These are phyloP conservation scores for Ahaetulla prasina DNA, from an alignment of 2,113 vertebrate species.

Conservation along the genomic window DNA sequence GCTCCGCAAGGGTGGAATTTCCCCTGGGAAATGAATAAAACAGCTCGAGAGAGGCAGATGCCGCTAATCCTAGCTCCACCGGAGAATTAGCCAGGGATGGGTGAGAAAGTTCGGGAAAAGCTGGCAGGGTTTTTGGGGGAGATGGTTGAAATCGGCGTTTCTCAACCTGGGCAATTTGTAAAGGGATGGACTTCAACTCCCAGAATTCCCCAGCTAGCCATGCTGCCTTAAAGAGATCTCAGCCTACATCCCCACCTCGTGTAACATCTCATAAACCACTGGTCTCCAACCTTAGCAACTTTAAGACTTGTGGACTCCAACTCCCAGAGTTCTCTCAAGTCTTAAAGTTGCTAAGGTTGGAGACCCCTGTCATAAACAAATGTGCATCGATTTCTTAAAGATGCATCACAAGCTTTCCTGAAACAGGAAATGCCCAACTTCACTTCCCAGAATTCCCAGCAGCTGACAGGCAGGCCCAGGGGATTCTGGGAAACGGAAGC, in stretches of 20 bases:
- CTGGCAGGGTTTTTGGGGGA: no score
- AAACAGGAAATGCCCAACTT: not conserved
- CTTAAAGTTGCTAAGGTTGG: no score
- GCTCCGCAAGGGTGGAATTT: not conserved
- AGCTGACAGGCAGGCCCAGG: not conserved
- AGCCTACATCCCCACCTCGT: not conserved
- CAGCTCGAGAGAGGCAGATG: not conserved
- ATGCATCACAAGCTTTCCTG: not conserved
- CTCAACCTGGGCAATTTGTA: not conserved
- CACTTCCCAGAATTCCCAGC: not conserved
- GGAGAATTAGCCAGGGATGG: not conserved
- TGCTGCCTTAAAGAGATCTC: no score
- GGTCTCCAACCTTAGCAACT: no score
- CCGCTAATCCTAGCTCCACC: not conserved
- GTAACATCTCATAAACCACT: not conserved
- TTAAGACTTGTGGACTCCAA: no score
- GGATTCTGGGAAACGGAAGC: not conserved
- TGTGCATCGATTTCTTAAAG: not conserved
- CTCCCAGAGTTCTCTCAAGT: no score
- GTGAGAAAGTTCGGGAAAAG: not conserved
- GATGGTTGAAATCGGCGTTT: not conserved
- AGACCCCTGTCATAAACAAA: no score
- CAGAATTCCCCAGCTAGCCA: not conserved
- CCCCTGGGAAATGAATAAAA: not conserved
- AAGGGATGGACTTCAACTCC: no score